A percentile compares a stretch with the other conserved stretches of the same genome.
Conservation (phyloP, 2,888 invertebrate species). For the Leucophenga maculata region DNA sequence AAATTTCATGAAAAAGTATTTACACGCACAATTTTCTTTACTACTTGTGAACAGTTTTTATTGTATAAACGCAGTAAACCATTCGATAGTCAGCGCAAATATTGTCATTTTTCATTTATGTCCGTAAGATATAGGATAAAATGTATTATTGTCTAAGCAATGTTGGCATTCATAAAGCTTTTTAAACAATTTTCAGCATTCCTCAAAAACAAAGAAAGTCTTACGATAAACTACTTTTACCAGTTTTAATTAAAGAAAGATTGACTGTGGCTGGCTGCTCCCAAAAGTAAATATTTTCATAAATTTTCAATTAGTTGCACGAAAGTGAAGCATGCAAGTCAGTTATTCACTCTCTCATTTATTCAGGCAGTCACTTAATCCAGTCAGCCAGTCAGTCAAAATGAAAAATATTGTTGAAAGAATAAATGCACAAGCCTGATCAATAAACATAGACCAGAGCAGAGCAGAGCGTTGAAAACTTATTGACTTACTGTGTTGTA, state of each 20-base stretch:
- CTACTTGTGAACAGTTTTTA: too few relatives aligned
- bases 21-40: too few relatives aligned
- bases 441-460: neutral
- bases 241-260: conserved; percentile 18
- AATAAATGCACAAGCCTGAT: conserved; percentile 9
- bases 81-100: too few relatives aligned
- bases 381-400: neutral
- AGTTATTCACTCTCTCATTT: neutral
- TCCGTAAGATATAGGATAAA: too few relatives aligned
- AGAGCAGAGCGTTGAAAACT: neutral
- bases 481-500: conserved; percentile 14
- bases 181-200: too few relatives aligned
- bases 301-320: conserved; percentile 23
- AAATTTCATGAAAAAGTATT: too few relatives aligned
- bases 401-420: conserved; percentile 6
- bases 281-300: conserved; percentile 15
- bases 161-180: too few relatives aligned
- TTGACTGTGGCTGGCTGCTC: neutral
- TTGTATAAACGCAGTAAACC: too few relatives aligned
- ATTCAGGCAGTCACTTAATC: neutral
- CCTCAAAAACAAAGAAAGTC: neutral
- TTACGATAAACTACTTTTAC: conserved; percentile 21
- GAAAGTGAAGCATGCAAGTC: conserved; percentile 2
- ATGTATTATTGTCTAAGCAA: too few relatives aligned
- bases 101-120: too few relatives aligned